A percentile compares a stretch with the other conserved stretches of the same genome.
Conservation (phyloP, 2,888 invertebrate species). For the Dilophus febrilis region DNA sequence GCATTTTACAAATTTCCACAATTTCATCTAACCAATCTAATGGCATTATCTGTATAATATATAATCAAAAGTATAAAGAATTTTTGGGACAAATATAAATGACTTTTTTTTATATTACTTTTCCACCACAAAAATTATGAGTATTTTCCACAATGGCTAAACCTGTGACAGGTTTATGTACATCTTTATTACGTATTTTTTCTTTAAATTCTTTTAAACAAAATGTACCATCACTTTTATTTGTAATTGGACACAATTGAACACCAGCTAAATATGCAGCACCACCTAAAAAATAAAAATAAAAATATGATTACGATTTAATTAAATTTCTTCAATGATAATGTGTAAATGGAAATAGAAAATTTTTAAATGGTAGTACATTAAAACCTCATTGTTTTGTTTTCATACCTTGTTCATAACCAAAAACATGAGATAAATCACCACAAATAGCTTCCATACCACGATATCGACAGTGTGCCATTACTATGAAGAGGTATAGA, state of each 20-base stretch:
- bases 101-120: conserved; percentile 29
- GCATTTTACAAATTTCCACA: conserved; percentile 40
- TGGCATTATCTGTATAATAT: conserved; percentile 43
- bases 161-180: conserved; percentile 63
- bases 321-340: not conserved
- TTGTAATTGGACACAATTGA: conserved; percentile 50
- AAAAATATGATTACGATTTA: not conserved
- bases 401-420: conserved; percentile 71
- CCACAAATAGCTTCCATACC: conserved; percentile 81
- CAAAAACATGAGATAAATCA: conserved; percentile 62
- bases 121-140: conserved; percentile 78
- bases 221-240: conserved; percentile 74
- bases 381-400: not conserved
- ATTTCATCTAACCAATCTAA: conserved; percentile 61
- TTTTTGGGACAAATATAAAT: not conserved
- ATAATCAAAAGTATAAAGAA: too few relatives aligned
- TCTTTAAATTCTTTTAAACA: conserved; percentile 48
- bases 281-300: conserved; percentile 33
- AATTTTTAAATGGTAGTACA: not conserved
- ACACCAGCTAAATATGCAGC: conserved; percentile 61
- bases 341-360: not conserved
- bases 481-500: conserved; percentile 53
- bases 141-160: conserved; percentile 83
- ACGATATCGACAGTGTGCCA: conserved; percentile 75
- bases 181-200: conserved; percentile 49